Evolutionary conservation across 2,797 vertebrate genomes (phyloP), one percentile per base, ranked within the genome.

Genomic region (Onychomys torridus): DNA sequence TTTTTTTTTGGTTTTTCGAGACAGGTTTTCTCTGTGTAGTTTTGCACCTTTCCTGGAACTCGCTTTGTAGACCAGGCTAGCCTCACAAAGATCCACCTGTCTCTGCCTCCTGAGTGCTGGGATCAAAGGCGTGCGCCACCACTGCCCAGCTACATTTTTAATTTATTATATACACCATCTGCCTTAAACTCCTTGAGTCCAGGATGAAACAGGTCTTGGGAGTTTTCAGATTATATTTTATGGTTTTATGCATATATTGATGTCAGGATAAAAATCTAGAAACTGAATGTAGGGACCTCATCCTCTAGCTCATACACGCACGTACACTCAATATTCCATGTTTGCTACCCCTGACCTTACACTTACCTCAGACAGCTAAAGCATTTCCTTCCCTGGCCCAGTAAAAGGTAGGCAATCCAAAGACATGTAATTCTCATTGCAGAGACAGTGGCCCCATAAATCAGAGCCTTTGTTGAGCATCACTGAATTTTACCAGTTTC

Each of bases 251-350:
- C 2, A 12, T 92, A n/a, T 71, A 82, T 82, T 11, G 46, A 59
- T 89, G 29, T 89, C 37, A 82, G 69, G 40, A 89, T 83, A 67
- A 61, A 95, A 94, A 78, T 73, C 65, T 79, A 29, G 93, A 92
- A 57, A 81, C 43, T 76, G 86, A 63, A 19, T n/a, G 67, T 34
- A 79, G 27, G 32, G 34, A 11, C 40, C 65, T 59, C 52, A 92
- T 43, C 14, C 19, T 4, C 52, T 59, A n/a, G 29, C 43, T 49
- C 46, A 71, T 10, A 49, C 46, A 37, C 2, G 92, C 17, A 43
- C 37, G n/a, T 5, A 27, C 34, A 79, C 23, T 32, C 16, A 40
- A 25, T 85, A 46, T 82, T 86, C 9, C 63, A 29, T 78, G 61
- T 93, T 37, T 63, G 77, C 34, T 91, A 17, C 1, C 10, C n/a